Conservation (phyloP, 30 jellyfish, hydroid and myxozoan species). For the Pseudorhiza aurosa region DNA sequence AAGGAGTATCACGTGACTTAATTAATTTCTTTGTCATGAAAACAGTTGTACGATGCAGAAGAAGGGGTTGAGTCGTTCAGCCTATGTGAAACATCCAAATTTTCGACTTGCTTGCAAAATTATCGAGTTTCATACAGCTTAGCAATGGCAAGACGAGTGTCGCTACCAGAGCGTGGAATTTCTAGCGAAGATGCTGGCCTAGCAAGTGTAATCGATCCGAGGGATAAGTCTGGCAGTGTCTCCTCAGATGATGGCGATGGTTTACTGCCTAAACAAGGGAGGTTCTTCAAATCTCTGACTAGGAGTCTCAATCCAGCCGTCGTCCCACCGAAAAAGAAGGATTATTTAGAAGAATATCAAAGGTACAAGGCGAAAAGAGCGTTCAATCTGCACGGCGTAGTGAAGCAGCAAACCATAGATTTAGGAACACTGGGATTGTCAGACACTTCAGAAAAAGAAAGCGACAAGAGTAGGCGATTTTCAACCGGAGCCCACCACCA, state of each 20-base stretch:
- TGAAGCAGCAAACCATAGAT: conserved; percentile 67
- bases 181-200: conserved; percentile 50
- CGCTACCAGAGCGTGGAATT: conserved; percentile 41
- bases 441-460: conserved; percentile 1
- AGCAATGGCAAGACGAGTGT: conserved; percentile 28
- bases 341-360: conserved; percentile 47
- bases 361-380: conserved; percentile 69
- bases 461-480: conserved; percentile 39
- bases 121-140: not conserved
- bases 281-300: conserved; percentile 36
- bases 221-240: conserved; percentile 65
- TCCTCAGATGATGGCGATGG: conserved; percentile 72
- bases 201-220: conserved; percentile 11
- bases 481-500: conserved; percentile 49
- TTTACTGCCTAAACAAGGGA: conserved; percentile 34
- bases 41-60: not conserved
- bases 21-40: conserved; percentile 28
- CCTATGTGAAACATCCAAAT: not conserved
- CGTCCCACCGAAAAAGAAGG: conserved; percentile 56
- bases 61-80: not conserved
- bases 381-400: conserved; percentile 57
- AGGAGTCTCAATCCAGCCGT: conserved; percentile 60
- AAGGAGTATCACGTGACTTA: conserved; percentile 2
- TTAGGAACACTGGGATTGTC: conserved; percentile 46
- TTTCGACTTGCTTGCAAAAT: not conserved